Percentiles rank a stretch among this genome's conserved stretches.
These are phyloP conservation scores for Pandion haliaetus DNA, from an alignment of 2,113 vertebrate species.

Conservation along the genomic window DNA sequence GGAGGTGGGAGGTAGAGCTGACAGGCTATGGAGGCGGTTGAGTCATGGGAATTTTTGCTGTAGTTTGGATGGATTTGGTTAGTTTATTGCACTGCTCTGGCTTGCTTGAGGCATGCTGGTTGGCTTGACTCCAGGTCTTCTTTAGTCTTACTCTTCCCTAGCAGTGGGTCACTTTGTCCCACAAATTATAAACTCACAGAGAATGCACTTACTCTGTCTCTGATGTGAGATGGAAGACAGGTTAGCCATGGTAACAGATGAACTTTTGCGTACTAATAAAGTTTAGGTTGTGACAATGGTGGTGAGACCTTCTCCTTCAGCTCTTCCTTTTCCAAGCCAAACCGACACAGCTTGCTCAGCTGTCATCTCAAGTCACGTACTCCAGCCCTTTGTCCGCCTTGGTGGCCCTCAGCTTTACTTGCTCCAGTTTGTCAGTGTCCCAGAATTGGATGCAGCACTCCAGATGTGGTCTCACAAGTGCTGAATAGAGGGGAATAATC, in stretches of 20 bases:
- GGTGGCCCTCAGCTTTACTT: conserved; percentile 47
- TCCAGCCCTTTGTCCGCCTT: conserved; percentile 23
- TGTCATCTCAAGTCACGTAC: neutral
- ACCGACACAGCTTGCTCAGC: neutral
- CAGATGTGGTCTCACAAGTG: conserved; percentile 51
- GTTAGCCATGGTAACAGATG: neutral
- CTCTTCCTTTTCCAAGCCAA: neutral
- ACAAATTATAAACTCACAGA: neutral
- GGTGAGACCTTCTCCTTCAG: neutral
- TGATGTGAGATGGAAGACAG: neutral
- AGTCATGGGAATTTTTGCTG: conserved; percentile 48
- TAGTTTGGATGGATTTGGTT: conserved; percentile 47
- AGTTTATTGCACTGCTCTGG: conserved; percentile 20
- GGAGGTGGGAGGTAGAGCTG: conserved; percentile 24
- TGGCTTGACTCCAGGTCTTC: neutral
- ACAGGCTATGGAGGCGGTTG: neutral
- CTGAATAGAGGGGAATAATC: conserved; percentile 46
- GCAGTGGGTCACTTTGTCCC: neutral
- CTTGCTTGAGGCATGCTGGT: neutral
- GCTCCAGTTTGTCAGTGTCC: neutral
- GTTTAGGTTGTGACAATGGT: neutral
- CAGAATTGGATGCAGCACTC: conserved; percentile 8
- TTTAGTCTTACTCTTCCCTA: neutral
- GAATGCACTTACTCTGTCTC: neutral
- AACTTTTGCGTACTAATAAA: neutral